Evolutionary conservation across 1,140 invertebrate genomes (phyloP).

Genomic region (Bradysia coprophila): DNA sequence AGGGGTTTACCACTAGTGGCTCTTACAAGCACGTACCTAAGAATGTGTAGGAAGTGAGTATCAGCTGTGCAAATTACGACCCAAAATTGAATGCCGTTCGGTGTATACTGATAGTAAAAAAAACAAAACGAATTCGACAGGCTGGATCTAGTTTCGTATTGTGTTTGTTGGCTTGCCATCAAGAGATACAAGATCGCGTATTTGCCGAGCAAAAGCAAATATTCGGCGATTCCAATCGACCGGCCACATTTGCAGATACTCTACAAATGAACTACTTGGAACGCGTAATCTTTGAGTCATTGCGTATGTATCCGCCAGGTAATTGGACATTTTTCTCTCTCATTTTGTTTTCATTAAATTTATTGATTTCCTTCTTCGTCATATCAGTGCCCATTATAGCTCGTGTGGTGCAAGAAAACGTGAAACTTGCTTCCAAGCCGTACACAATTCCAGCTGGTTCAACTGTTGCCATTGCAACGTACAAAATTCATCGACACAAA

Average conservation of each 20-base stretch:
- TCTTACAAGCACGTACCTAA: no score
- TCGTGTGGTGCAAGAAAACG: slow-evolving; percentile 45
- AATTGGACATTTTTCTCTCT: no score
- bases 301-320: slow-evolving; percentile 59
- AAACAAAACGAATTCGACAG: no score
- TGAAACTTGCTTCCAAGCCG: slow-evolving; percentile 30
- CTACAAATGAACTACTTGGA: slow-evolving; percentile 70
- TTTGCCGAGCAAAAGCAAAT: slow-evolving; percentile 59
- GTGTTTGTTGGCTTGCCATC: slow-evolving; percentile 53
- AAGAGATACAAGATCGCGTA: slow-evolving; percentile 52
- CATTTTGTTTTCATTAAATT: no score
- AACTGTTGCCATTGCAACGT: slow-evolving; percentile 50
- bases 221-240: slow-evolving; percentile 50
- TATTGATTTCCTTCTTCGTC: no score
- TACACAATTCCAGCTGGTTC: slow-evolving; percentile 27
- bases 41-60: no score
- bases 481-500: slow-evolving; percentile 53
- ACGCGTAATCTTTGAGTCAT: slow-evolving; percentile 53
- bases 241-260: slow-evolving; percentile 59
- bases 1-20: no score
- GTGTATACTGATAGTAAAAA: no score
- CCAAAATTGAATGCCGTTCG: no score
- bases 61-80: no score
- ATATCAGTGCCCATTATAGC: slow-evolving; percentile 66
- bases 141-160: slow-evolving; percentile 61